A percentile compares a stretch with the other conserved stretches of the same genome.
Conservation (phyloP, 2,888 invertebrate genomes). For the Lepidocyrtinus sp. region DNA sequence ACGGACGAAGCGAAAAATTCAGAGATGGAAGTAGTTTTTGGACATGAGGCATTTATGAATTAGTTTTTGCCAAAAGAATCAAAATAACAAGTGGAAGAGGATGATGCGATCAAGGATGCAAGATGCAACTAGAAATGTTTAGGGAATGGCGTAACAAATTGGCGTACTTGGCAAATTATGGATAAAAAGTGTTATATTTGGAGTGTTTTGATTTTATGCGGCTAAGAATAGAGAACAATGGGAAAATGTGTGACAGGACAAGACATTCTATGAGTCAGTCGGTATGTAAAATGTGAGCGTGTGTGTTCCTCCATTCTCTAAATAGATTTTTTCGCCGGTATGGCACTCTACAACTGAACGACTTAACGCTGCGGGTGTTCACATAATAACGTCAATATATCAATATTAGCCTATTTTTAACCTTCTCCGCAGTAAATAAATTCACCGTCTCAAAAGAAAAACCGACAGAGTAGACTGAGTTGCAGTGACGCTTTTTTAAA, state of each 20-base stretch:
- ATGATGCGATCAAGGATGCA: neutral
- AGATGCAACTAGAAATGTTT: neutral
- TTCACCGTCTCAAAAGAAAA: neutral
- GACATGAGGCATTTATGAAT: neutral
- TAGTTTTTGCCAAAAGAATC: neutral
- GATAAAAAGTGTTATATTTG: no score
- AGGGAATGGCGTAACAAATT: neutral
- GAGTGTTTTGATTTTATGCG: no score
- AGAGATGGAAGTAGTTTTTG: neutral
- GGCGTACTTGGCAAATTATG: neutral
- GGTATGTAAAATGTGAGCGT: neutral
- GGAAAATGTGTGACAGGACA: neutral
- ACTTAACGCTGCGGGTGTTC: neutral
- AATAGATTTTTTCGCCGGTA: no score
- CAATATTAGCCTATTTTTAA: neutral
- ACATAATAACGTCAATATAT: neutral
- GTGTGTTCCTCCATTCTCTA: neutral
- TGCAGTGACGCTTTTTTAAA: neutral
- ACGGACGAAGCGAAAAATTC: neutral
- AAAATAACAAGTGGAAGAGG: neutral
- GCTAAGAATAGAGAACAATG: neutral
- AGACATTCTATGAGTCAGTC: no score
- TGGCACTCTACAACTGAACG: neutral
- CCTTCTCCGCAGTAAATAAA: neutral
- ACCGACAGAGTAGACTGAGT: neutral